Base-by-base conservation (phyloP, 2,113 vertebrate genomes). In the Choloepus hoffmanni region DNA sequence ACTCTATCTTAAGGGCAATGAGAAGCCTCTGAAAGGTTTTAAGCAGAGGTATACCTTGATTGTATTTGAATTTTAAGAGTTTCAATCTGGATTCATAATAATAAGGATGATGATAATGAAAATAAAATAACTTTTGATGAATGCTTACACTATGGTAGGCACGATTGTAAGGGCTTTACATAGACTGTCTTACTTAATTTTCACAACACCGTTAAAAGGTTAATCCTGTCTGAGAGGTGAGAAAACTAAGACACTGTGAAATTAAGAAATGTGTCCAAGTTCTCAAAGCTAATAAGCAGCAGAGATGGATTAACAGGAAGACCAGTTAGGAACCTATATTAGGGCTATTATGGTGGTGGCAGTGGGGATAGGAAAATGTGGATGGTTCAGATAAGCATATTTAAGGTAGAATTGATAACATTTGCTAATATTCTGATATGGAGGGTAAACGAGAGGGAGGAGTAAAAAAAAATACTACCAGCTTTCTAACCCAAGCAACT, bases 51-150 rank as follows among this genome's bases (percentile, higher is more conserved):
- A 15, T 68, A 28, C 8, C 23, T 23, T 86, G 4, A 23, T 78
- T 23, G 15, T 30, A 33, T 50, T 86, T 84, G 78, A 16, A 79
- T 84, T 90, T 95, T 65, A 78, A 87, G 48, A 90, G 2, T 58
- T 65, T 96, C 58, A 70, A 76, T 86, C 28, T 92, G 15, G 33
- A 53, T 74, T 95, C 33, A 50, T 18, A 62, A 24, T 9, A 63
- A 26, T 63, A 60, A 23, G 16, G 19, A 26, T 63, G 23, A 67
- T 73, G 63, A 90, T 24, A 67, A 36, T 50, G 30, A 45, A 76
- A 84, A 58, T 23, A 55, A 77, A 82, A 48, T 30, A 63, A 30
- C 12, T 50, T 95, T 90, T 30, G 58, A 48, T 53, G 82, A 15
- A 43, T 63, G 16, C 33, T 78, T 93, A 81, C 4, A 53, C 14